phyloP scores from a whole-genome alignment of 2,113 vertebrate species.

The Nematolebias whitei region DNA sequence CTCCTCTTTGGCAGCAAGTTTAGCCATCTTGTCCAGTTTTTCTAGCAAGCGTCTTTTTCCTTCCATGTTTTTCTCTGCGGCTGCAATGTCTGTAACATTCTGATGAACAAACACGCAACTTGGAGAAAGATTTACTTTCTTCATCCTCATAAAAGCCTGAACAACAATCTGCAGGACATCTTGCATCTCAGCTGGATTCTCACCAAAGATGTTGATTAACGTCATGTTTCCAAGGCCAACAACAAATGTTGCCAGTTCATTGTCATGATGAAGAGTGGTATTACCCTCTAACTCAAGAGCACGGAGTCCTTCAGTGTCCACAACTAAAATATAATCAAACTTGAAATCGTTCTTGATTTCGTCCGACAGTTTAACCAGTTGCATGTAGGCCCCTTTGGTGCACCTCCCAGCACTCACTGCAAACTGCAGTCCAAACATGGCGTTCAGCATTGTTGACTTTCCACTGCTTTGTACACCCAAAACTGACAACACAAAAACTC shows the following conservation, averaged over 20 bases:
- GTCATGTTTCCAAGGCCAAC: conserved; percentile 58
- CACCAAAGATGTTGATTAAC: conserved; percentile 58
- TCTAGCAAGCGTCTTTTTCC: conserved; percentile 46
- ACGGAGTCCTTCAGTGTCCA: conserved; percentile 61
- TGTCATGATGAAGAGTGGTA: not conserved
- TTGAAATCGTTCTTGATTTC: conserved; percentile 11
- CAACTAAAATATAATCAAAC: conserved; percentile 35
- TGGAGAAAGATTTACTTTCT: conserved; percentile 42
- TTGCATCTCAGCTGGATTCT: conserved; percentile 60
- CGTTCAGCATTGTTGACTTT: conserved; percentile 80
- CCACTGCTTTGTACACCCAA: conserved; percentile 81
- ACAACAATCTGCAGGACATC: conserved; percentile 60
- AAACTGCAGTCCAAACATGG: conserved; percentile 77
- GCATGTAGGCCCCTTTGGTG: conserved; percentile 81
- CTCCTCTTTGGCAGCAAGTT: conserved; percentile 55
- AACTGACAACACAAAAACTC: conserved; percentile 82
- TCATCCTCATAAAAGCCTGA: conserved; percentile 66
- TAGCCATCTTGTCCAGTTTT: conserved; percentile 51
- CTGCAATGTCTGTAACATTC: conserved; percentile 52
- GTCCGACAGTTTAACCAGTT: conserved; percentile 50
- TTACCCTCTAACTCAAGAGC: conserved; percentile 40
- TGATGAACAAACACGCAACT: conserved; percentile 61
- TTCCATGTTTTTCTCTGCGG: conserved; percentile 47
- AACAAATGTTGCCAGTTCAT: conserved; percentile 56
- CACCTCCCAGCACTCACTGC: conserved; percentile 78